Base-by-base conservation (phyloP, 2,113 vertebrate genomes). In the Myrmophylax atrothorax region DNA sequence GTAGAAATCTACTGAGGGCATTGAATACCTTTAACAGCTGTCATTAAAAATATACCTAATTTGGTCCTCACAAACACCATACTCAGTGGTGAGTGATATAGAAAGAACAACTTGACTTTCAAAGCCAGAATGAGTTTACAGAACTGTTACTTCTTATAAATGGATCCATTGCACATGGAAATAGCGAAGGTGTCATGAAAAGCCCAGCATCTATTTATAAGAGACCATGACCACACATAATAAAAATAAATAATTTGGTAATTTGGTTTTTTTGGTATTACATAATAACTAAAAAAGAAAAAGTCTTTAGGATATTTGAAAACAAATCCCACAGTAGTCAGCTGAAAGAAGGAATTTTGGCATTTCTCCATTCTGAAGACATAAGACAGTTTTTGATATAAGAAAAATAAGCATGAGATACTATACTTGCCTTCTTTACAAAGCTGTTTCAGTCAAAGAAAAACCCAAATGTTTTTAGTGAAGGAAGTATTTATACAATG, bases 311-410 rank as follows among this genome's bases (percentile, higher is more conserved):
- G 47, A 78, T 35, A 59, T 83, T 87, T 2, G 5, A 76, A 85
- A 93, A 52, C 40, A 94, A 85, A 85, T 85, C 76, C 60, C 24
- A 55, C 47, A 67, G n/a, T 52, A 90, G 63, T 84, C 56, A 89
- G 56, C 56, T 86, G 60, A 94, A 96, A 74, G 59, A 93, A 78
- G 49, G 44, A 94, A 92, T 90, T 77, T 75, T 87, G 90, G 37
- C 64, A 68, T 89, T 60, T 93, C 22, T 95, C 64, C 64, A 84
- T 79, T 76, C 64, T 75, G 53, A 93, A 84, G 37, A 44, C 20
- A 7, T 62, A 75, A 89, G 38, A 62, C 55, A 59, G 25, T 88
- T 88, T 69, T 52, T 1, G 7, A 66, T 81, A 10, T 50, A 75
- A 89, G 70, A 86, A 96, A 92, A 87, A 86, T 22, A 90, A 16